These are phyloP conservation scores for Crax fasciolata DNA, from an alignment of 2,797 vertebrate species.

Conservation along the genomic window DNA sequence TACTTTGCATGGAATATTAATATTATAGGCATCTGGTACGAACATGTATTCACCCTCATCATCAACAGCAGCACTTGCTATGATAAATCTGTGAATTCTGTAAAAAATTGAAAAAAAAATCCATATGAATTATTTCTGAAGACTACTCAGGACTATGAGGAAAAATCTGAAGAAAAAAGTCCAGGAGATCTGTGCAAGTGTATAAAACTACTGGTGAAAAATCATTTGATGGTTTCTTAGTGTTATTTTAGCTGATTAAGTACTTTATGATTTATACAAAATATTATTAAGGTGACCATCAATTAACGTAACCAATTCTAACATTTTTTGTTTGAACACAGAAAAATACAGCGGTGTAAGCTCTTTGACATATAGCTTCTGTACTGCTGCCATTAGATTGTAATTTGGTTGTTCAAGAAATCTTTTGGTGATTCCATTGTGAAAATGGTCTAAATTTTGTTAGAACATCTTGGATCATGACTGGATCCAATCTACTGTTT, in stretches of 20 bases:
- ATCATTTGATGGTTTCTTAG: neutral
- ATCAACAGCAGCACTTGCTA: conserved; percentile 86
- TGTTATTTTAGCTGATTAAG: neutral
- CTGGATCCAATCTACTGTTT: neutral
- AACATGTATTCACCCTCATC: conserved; percentile 97
- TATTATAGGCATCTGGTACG: conserved; percentile 93
- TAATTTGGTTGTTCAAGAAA: neutral
- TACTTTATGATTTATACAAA: neutral
- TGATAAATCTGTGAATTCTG: conserved; percentile 93
- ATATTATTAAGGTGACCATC: neutral
- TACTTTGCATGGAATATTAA: conserved; percentile 91
- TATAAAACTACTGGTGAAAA: neutral
- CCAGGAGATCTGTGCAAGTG: neutral
- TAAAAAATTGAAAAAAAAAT: neutral
- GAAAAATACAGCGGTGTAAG: neutral
- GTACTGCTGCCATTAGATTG: neutral
- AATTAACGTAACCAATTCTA: neutral
- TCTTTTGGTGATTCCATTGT: neutral
- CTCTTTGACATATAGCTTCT: neutral
- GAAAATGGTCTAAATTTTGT: neutral
- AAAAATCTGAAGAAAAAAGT: neutral
- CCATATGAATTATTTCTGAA: neutral
- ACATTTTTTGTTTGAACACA: neutral
- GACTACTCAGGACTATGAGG: neutral
- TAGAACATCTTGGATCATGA: neutral